Conservation (phyloP, 2,888 invertebrate species). For the Apantesis nais region DNA sequence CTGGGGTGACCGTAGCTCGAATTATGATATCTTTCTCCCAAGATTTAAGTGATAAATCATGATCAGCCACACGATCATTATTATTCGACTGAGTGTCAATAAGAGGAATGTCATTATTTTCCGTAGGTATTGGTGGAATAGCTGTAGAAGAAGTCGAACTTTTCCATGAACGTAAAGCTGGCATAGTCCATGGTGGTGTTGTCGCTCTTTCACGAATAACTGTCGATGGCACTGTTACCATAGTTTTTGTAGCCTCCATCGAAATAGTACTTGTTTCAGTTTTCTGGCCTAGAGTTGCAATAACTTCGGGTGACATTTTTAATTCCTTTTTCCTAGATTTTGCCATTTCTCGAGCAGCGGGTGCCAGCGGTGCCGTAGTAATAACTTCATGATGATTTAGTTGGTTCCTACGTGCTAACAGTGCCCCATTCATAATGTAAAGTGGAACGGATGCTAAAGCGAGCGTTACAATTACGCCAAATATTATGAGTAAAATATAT, state of each 20-base stretch:
- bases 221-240: constrained; percentile 53
- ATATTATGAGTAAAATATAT: constrained; percentile 71
- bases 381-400: constrained; percentile 57
- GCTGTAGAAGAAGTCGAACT: constrained; percentile 66
- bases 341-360: constrained; percentile 64
- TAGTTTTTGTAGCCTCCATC: constrained; percentile 56
- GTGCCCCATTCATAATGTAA: constrained; percentile 70
- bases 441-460: constrained; percentile 70
- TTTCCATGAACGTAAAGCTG: constrained; percentile 80
- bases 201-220: constrained; percentile 62
- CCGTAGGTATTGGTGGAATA: constrained; percentile 67
- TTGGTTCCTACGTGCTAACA: constrained; percentile 61
- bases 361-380: constrained; percentile 61
- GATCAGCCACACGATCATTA: constrained; percentile 63
- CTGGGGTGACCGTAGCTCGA: constrained; percentile 70
- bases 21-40: constrained; percentile 78
- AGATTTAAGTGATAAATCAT: constrained; percentile 71
- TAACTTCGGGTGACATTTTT: constrained; percentile 63
- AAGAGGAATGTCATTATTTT: constrained; percentile 64
- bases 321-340: constrained; percentile 77
- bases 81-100: constrained; percentile 65
- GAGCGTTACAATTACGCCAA: constrained; percentile 68
- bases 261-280: constrained; percentile 59
- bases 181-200: constrained; percentile 83
- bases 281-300: constrained; percentile 60